Evolutionary conservation across 2,888 invertebrate genomes (phyloP), one percentile per base, ranked within the genome.

Genomic region (Myopa testacea): DNA sequence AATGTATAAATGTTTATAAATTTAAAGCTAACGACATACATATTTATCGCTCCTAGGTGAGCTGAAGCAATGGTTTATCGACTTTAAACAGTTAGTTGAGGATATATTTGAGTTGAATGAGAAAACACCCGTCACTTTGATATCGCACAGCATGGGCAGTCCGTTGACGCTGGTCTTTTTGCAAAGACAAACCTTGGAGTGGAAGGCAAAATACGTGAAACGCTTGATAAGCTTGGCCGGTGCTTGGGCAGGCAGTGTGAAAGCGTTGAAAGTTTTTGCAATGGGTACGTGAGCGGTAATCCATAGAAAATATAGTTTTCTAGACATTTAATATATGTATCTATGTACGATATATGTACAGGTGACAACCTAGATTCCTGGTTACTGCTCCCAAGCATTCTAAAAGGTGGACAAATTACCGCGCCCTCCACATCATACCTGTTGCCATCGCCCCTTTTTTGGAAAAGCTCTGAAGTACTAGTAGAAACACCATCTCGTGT

Each of bases 101-200:
- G 93, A 95, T 76, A 95, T 97, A 0, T 98, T 96, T 87, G 88
- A 87, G n/a, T 88, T 90, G 77, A 98, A 98, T 89, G 92, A 93
- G 82, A 93, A 95, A 82, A 91, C 92, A 0, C 92, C 93, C 0
- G 94, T 98, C 7, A 94, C 98, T 0, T 88, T 98, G 1, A 87
- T 99, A 52, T 95, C 94, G 6, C 99, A 99, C 90, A 98, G 98
- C 84, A 98, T 99, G 98, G 99, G 99, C 0, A 96, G 96, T n/a
- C 94, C 96, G 0, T 94, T 97, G 93, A 92, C 94, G 0, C 91
- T 96, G 78, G 93, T 95, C 85, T 97, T 99, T 90, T 91, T 98
- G 45, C 95, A 95, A 82, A 90, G 92, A 77, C 96, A 97, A 90
- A 90, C 91, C 0, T 92, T 94, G 87, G 88, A 90, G 12, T 99